phyloP scores from a whole-genome alignment of 2,113 vertebrate species.

The Dipodomys stephensi region DNA sequence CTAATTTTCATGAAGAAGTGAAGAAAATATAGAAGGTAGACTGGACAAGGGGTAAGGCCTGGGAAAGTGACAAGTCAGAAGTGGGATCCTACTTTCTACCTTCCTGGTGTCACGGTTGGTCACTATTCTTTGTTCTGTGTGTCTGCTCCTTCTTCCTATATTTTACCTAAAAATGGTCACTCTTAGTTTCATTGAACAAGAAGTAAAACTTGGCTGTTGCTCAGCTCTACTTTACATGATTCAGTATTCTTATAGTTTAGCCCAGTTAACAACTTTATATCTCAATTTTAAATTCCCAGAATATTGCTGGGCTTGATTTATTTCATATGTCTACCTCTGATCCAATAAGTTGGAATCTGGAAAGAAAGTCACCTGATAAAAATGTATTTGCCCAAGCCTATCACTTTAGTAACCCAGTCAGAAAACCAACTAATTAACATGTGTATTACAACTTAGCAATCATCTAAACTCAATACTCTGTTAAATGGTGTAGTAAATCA shows the following conservation, averaged over 20 bases:
- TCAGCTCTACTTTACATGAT: not conserved
- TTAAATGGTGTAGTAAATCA: slow-evolving; percentile 54
- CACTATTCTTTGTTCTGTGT: not conserved
- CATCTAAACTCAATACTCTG: slow-evolving; percentile 48
- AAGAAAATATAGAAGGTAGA: not conserved
- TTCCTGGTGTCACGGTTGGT: not conserved
- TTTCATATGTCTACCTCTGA: slow-evolving; percentile 20
- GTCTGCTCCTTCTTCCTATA: not conserved
- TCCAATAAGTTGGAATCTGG: not conserved
- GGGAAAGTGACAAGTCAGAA: not conserved
- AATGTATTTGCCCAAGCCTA: not conserved
- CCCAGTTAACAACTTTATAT: not conserved
- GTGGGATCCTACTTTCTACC: not conserved
- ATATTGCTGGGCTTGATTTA: not conserved
- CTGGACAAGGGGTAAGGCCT: not conserved
- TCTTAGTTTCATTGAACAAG: not conserved
- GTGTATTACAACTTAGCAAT: not conserved
- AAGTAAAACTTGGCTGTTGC: not conserved
- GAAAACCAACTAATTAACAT: slow-evolving; percentile 56
- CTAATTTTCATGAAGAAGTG: not conserved
- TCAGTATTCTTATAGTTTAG: not conserved
- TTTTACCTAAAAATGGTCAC: not conserved
- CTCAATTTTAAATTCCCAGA: slow-evolving; percentile 37
- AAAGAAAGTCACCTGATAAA: not conserved
- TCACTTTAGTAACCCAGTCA: not conserved